phyloP scores from a whole-genome alignment of 2,113 vertebrate genomes.

The Arvicanthis niloticus region DNA sequence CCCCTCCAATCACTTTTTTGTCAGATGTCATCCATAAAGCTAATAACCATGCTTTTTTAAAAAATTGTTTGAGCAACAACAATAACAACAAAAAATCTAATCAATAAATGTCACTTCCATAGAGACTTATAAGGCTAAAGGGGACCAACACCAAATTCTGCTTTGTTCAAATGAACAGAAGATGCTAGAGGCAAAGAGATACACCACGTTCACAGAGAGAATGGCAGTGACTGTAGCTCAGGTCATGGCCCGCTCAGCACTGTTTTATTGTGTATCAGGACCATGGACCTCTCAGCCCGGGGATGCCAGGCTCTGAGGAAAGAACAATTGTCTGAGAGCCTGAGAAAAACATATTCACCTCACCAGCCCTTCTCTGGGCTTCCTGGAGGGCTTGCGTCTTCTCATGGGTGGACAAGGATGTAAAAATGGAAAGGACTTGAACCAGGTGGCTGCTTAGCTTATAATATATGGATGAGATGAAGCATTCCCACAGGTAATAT shows the following conservation, averaged over 20 bases:
- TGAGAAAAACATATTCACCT: background rate
- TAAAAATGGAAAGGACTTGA: background rate
- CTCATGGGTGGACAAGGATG: background rate
- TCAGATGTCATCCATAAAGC: background rate
- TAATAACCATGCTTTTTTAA: background rate
- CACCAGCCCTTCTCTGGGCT: background rate
- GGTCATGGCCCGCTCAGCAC: background rate
- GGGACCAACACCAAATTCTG: background rate
- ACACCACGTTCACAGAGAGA: background rate
- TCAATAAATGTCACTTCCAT: background rate
- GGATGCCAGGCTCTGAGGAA: background rate
- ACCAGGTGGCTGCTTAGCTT: background rate
- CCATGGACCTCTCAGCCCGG: background rate
- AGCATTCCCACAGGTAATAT: constrained; percentile 45
- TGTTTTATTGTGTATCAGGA: background rate
- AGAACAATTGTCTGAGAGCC: background rate
- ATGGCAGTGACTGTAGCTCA: background rate
- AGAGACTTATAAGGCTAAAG: background rate
- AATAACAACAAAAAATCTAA: background rate
- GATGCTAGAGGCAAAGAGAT: background rate
- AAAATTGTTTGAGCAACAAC: constrained; percentile 4
- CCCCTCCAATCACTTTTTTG: background rate
- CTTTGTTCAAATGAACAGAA: background rate
- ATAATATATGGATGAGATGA: constrained; percentile 31
- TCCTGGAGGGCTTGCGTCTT: background rate